Evolutionary conservation across 2,113 vertebrate genomes (phyloP), one percentile per base, ranked within the genome.

Genomic region (Macaca fascicularis): DNA sequence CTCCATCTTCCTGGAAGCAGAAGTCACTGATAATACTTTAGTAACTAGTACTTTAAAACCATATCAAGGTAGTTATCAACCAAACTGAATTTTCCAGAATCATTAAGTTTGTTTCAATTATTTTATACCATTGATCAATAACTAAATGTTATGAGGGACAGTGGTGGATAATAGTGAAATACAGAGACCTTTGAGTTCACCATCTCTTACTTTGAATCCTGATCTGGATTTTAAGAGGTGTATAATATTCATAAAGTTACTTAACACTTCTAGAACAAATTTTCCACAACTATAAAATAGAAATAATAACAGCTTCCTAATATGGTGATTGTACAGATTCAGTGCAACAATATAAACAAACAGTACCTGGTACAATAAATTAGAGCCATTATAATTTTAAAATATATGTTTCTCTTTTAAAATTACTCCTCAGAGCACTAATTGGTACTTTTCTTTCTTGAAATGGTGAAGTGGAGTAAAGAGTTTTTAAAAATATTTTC

Each of bases 401-500:
- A 19, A 50, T 70, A 16, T 22, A 2, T 67, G 12, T 80, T 89
- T 70, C 27, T 75, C 45, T 76, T 79, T 96, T 74, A 90, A 89
- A 95, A 94, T 86, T 50, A 89, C 30, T 95, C 40, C 70, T 74
- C 38, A 75, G 17, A 89, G 50, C 61, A 74, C 45, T 93, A 75
- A 89, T 20, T 80, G 16, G 11, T 80, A 80, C 32, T 83, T 76
- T 43, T 55, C 32, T 97, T 27, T 30, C 81, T 95, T 67, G 25
- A 92, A 84, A 81, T 83, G 72, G 48, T 76, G 27, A 94, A 84
- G 22, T 67, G 13, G 30, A 95, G 80, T 59, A 6, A 94, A 88
- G 9, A 92, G 95, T 64, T 30, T 50, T 80, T 72, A 16, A 70
- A 79, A 85, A 81, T 96, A 27, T 70, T 94, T 90, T 83, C 40